Conservation (phyloP, 2,113 vertebrate genomes). For the Hypomesus transpacificus region DNA sequence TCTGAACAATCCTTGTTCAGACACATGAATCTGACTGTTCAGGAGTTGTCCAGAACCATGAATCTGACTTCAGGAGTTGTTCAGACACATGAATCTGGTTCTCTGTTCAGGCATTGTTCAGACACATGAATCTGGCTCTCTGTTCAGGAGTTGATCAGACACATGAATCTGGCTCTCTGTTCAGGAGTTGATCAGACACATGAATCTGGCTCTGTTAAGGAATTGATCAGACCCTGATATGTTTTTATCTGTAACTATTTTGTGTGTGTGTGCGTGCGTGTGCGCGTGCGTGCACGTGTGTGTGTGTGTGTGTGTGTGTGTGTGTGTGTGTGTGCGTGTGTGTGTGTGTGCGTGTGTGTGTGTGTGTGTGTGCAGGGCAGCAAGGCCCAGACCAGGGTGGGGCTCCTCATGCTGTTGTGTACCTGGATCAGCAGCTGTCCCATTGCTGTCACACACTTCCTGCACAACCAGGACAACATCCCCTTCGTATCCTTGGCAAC, state of each 20-base stretch:
- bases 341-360: constrained; percentile 9
- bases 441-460: constrained; percentile 96
- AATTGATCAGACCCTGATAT: background rate
- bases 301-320: background rate
- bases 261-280: background rate
- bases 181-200: background rate
- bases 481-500: constrained; percentile 93
- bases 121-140: background rate
- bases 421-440: constrained; percentile 97
- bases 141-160: background rate
- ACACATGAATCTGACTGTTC: constrained; percentile 1
- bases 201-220: background rate
- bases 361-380: constrained; percentile 79
- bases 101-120: background rate
- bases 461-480: constrained; percentile 94
- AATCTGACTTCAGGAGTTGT: background rate
- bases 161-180: background rate
- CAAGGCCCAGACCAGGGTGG: constrained; percentile 95
- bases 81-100: background rate
- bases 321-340: background rate
- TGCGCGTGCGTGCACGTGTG: constrained; percentile 2
- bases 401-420: constrained; percentile 94
- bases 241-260: background rate
- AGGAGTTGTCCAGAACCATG: background rate
- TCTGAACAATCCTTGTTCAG: background rate